phyloP scores from a whole-genome alignment of 2,888 invertebrate genomes.

The Drosophila parthenogenetica region DNA sequence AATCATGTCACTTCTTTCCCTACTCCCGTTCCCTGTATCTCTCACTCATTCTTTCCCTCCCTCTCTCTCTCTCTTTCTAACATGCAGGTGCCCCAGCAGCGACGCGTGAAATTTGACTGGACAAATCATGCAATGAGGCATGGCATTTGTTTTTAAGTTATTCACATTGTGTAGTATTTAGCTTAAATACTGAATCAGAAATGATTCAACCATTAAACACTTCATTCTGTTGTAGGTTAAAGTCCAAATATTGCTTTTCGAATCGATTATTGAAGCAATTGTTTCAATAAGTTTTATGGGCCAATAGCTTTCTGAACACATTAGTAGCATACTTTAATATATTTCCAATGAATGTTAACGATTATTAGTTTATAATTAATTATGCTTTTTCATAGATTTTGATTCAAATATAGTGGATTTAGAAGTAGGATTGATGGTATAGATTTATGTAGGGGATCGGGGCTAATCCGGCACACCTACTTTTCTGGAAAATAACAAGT shows the following conservation, averaged over 20 bases:
- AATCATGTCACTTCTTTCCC: conserved; percentile 1
- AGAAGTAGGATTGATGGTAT: no score
- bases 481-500: no score
- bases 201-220: conserved; percentile 31
- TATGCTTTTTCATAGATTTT: no score
- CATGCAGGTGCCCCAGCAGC: conserved; percentile 38
- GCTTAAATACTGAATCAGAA: conserved; percentile 4
- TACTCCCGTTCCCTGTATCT: no score
- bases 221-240: conserved; percentile 33
- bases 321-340: no score
- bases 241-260: conserved; percentile 1
- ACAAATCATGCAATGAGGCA: conserved; percentile 69
- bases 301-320: neutral
- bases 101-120: conserved; percentile 67
- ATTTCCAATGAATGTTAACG: no score
- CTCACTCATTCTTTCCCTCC: neutral
- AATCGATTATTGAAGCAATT: neutral
- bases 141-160: conserved; percentile 39
- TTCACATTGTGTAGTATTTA: conserved; percentile 36
- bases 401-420: no score
- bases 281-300: no score
- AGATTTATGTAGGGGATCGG: no score
- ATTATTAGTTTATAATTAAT: no score
- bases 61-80: neutral
- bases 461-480: no score